Conservation (phyloP, 2,113 vertebrate genomes). For the Corvus moneduloides region DNA sequence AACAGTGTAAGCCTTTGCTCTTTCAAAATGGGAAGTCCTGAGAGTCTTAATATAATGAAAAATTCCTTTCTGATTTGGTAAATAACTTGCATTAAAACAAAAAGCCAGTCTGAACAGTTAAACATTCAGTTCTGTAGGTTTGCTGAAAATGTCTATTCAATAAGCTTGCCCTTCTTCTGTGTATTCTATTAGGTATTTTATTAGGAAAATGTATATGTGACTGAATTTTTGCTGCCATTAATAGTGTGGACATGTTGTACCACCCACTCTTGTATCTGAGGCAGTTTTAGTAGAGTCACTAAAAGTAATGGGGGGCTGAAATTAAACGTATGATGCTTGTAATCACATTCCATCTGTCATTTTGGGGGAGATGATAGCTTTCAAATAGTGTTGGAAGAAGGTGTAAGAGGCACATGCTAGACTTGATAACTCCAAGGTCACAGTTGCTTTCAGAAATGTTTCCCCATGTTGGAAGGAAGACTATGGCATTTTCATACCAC, state of each 20-base stretch:
- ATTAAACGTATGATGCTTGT: neutral
- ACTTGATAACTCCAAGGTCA: neutral
- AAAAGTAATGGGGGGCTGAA: neutral
- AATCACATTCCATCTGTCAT: neutral
- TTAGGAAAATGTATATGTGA: neutral
- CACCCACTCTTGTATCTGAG: constrained; percentile 20
- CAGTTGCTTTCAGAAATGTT: neutral
- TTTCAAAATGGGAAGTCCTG: neutral
- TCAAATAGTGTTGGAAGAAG: neutral
- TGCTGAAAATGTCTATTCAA: neutral
- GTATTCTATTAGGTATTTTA: neutral
- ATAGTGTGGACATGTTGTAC: neutral
- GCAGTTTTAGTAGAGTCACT: neutral
- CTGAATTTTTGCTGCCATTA: neutral
- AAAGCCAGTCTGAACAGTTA: neutral
- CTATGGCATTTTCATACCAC: neutral
- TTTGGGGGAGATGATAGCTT: neutral
- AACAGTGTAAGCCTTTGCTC: neutral
- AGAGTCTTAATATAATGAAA: neutral
- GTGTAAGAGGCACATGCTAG: neutral
- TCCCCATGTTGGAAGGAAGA: neutral
- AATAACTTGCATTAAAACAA: neutral
- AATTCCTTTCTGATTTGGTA: neutral
- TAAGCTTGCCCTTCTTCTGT: neutral
- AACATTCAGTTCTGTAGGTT: neutral